Percentiles rank a stretch among this genome's conserved stretches.
phyloP scores from a whole-genome alignment of 2,888 invertebrate species.

The Hyles lineata region DNA sequence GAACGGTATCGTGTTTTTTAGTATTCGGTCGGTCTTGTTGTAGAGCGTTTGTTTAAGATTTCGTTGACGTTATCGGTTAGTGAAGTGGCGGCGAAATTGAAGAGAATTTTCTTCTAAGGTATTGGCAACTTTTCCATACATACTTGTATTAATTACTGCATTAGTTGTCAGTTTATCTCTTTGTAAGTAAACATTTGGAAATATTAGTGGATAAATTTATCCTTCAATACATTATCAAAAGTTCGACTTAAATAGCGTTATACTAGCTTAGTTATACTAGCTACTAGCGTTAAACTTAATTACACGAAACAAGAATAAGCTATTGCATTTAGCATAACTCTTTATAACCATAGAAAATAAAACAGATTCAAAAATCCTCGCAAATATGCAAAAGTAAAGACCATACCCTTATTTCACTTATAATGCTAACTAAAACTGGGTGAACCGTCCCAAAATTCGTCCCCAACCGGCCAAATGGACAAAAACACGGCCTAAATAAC shows the following conservation, averaged over 20 bases:
- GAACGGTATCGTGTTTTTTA: constrained; percentile 71
- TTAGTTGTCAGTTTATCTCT: not conserved
- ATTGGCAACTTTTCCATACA: constrained; percentile 29
- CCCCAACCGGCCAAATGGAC: not conserved
- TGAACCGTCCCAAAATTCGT: not conserved
- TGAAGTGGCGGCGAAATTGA: constrained; percentile 35
- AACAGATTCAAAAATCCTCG: no score
- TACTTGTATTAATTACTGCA: not conserved
- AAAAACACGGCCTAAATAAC: constrained; percentile 13
- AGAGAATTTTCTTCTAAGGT: constrained; percentile 44
- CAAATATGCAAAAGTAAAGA: no score
- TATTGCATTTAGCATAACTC: no score
- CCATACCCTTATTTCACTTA: no score
- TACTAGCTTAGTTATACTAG: no score
- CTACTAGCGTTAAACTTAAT: no score
- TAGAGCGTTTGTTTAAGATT: constrained; percentile 67
- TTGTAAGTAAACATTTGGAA: not conserved
- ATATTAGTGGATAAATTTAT: not conserved
- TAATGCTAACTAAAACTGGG: no score
- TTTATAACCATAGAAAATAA: no score
- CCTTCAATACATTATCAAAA: not conserved
- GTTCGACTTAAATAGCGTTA: no score
- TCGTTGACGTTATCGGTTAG: constrained; percentile 39
- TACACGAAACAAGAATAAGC: no score
- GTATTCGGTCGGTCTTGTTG: constrained; percentile 67